Base-by-base conservation (phyloP, 2,888 invertebrate genomes). In the Digitonthophagus gazella region DNA sequence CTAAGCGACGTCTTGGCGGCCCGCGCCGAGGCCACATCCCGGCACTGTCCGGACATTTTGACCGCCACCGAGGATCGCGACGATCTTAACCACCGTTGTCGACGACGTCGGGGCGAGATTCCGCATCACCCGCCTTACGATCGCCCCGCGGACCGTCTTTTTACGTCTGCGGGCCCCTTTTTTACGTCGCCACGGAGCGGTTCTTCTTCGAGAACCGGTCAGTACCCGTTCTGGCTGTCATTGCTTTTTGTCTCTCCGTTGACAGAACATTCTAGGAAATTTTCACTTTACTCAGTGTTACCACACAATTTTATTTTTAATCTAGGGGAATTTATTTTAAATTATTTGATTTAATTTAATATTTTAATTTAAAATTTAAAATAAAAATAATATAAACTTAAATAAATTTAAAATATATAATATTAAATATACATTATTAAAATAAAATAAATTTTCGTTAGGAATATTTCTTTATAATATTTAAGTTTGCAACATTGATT, bases 1-100 rank as follows among this genome's bases (percentile, higher is more conserved):
- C 87, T 88, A 44, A 44, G 28, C 28, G 28, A 44, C 28, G 28
- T 44, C 11, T 44, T 44, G 3, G 28, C 28, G 28, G 28, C 28
- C 28, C 28, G 28, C 28, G 28, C 28, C 28, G 28, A 8, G 11
- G 28, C 28, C 6, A 11, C 11, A 6, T 44, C 28, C 28, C 28
- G 28, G 11, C 28, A 44, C 28, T 44, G 28, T 44, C 28, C 28
- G 28, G 28, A 44, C 28, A 44, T 44, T 44, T 44, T 44, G 28
- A 44, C 11, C 28, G 28, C 28, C 28, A 44, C 28, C 28, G 68
- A 67, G 67, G 16, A 70, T 61, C 15, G 28, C 65, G 65, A 63
- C 65, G 65, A 55, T 67, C 22, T 65, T 61, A n/a, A n/a, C n/a
- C n/a, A n/a, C 28, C 28, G 28, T 44, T 44, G 28, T 16, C 15